A percentile compares a stretch with the other conserved stretches of the same genome.
These are phyloP conservation scores for Tapirus indicus DNA, from an alignment of 2,797 vertebrate species.

Conservation along the genomic window DNA sequence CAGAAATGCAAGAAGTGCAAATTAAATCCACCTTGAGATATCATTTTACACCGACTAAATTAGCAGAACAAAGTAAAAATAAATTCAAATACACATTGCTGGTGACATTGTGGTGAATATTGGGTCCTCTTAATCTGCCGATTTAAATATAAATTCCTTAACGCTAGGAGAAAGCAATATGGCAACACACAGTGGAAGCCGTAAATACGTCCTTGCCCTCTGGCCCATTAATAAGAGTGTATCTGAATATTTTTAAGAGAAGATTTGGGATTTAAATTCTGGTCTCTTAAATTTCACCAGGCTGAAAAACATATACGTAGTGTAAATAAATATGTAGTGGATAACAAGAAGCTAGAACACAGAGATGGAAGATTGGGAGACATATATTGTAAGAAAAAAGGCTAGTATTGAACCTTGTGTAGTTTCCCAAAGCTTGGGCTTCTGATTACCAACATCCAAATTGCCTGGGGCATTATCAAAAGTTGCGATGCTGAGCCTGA, in stretches of 20 bases:
- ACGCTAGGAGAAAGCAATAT: not conserved
- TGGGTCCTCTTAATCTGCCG: constrained; percentile 4
- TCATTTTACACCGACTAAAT: constrained; percentile 76
- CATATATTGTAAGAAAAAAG: not conserved
- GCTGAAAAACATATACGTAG: not conserved
- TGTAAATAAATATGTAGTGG: not conserved
- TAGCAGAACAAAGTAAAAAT: constrained; percentile 75
- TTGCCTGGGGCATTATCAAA: not conserved
- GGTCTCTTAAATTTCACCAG: not conserved
- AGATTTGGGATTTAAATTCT: constrained; percentile 33
- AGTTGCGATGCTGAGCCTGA: not conserved
- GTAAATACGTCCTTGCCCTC: not conserved
- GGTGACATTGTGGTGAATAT: constrained; percentile 49
- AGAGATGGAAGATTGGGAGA: not conserved
- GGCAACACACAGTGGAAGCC: not conserved
- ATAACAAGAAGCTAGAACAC: not conserved
- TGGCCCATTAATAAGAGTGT: not conserved
- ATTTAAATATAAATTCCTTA: constrained; percentile 66
- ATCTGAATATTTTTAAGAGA: constrained; percentile 51
- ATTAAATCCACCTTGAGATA: constrained; percentile 72
- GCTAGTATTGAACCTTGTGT: not conserved
- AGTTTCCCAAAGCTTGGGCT: not conserved
- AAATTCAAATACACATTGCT: constrained; percentile 60
- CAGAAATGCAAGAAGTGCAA: constrained; percentile 56
- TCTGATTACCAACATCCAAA: not conserved